phyloP scores from a whole-genome alignment of 2,797 vertebrate genomes.

The Platalea minor region DNA sequence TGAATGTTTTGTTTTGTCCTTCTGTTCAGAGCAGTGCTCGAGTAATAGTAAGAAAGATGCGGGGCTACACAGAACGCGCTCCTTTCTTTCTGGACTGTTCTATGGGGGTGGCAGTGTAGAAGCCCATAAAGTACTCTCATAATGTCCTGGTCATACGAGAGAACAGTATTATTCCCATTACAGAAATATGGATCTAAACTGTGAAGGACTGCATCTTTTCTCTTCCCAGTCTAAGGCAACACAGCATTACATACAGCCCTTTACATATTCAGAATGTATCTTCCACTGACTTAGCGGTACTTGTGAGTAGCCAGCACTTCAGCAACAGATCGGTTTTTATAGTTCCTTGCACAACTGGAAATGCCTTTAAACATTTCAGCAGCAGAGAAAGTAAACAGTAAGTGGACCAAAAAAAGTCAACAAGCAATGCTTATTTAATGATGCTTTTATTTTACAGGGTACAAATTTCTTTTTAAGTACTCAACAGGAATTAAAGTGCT shows the following conservation, averaged over 20 bases:
- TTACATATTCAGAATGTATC: background rate
- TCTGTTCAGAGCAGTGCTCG: background rate
- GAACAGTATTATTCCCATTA: background rate
- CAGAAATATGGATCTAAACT: background rate
- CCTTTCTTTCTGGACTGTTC: background rate
- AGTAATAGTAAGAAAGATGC: background rate
- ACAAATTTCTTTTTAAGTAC: slow-evolving; percentile 74
- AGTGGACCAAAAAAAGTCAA: background rate
- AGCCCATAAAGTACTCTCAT: background rate
- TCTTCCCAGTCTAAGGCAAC: background rate
- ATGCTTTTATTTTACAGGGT: slow-evolving; percentile 79
- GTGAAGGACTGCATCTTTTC: background rate
- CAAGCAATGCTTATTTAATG: slow-evolving; percentile 60
- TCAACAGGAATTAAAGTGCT: slow-evolving; percentile 81
- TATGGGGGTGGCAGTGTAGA: background rate
- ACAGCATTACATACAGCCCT: background rate
- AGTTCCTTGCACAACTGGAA: background rate
- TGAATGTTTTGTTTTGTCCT: background rate
- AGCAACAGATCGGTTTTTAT: background rate
- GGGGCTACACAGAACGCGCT: background rate
- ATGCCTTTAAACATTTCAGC: background rate
- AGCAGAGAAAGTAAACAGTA: background rate
- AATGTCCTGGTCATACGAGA: fast-evolving
- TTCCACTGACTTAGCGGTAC: background rate
- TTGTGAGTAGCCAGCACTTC: background rate